Evolutionary conservation across 2,888 invertebrate species (phyloP).

Genomic region (Tethea ocularis): DNA sequence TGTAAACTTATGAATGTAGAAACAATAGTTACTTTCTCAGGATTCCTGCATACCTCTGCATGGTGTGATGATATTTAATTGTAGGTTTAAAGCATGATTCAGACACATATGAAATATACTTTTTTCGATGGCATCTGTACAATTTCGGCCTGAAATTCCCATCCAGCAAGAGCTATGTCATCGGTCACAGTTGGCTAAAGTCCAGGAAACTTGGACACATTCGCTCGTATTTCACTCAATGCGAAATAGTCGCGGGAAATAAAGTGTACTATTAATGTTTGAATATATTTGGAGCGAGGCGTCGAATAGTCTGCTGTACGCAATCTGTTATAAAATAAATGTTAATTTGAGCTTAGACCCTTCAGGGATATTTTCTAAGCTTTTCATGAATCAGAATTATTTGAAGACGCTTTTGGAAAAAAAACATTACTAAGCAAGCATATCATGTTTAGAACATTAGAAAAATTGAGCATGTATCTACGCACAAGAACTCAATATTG

Average conservation of each 20-base stretch:
- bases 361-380: not conserved
- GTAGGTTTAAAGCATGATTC: too few relatives aligned
- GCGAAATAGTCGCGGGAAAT: slow-evolving; percentile 66
- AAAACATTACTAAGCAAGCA: too few relatives aligned
- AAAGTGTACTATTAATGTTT: slow-evolving; percentile 63
- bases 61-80: too few relatives aligned
- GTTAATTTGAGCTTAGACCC: not conserved
- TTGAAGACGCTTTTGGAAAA: not conserved
- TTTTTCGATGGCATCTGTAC: not conserved
- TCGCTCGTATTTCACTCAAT: slow-evolving; percentile 70
- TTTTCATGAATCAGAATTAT: not conserved
- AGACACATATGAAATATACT: too few relatives aligned
- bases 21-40: too few relatives aligned
- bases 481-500: too few relatives aligned
- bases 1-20: too few relatives aligned
- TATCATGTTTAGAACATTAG: too few relatives aligned
- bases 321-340: slow-evolving; percentile 22
- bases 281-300: slow-evolving; percentile 66
- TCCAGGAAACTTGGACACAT: slow-evolving; percentile 58
- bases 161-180: slow-evolving; percentile 36
- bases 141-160: slow-evolving; percentile 17
- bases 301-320: slow-evolving; percentile 62
- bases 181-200: slow-evolving; percentile 48
- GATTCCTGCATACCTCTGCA: too few relatives aligned
- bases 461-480: too few relatives aligned